Percentiles rank a stretch among this genome's conserved stretches.
These are phyloP conservation scores for Masnerella sp. DNA, from an alignment of 2,888 invertebrate species.

Conservation along the genomic window DNA sequence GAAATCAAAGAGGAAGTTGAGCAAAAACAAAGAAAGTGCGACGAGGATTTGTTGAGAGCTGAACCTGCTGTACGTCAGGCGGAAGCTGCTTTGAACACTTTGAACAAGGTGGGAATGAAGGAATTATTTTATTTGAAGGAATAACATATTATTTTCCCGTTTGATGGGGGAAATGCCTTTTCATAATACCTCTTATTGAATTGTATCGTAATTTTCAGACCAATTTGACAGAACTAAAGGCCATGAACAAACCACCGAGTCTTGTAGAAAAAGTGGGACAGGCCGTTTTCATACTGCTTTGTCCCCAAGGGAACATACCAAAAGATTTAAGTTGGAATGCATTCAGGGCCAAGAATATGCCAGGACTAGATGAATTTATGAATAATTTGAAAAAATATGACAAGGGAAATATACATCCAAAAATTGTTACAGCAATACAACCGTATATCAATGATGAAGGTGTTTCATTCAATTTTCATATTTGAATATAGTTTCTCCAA, in stretches of 20 bases:
- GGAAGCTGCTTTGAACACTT: constrained; percentile 92
- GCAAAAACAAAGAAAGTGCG: constrained; percentile 90
- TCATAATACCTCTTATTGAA: too few relatives aligned
- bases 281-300: constrained; percentile 92
- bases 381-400: constrained; percentile 90
- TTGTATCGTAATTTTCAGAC: constrained; percentile 75
- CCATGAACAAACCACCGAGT: constrained; percentile 93
- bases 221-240: constrained; percentile 95
- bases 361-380: constrained; percentile 92
- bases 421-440: constrained; percentile 88
- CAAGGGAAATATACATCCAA: constrained; percentile 94
- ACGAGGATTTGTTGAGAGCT: constrained; percentile 92
- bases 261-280: constrained; percentile 92
- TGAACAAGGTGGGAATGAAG: constrained; percentile 85
- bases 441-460: constrained; percentile 78
- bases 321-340: constrained; percentile 96
- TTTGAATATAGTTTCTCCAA: too few relatives aligned
- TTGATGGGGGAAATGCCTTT: too few relatives aligned
- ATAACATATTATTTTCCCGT: too few relatives aligned
- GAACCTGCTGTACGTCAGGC: constrained; percentile 94
- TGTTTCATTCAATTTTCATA: too few relatives aligned
- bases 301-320: constrained; percentile 90
- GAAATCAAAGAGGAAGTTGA: constrained; percentile 93
- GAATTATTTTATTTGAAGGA: background rate
- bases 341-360: constrained; percentile 94